A percentile compares a stretch with the other conserved stretches of the same genome.
phyloP scores from a whole-genome alignment of 2,888 invertebrate genomes.

The Germaria angustata region DNA sequence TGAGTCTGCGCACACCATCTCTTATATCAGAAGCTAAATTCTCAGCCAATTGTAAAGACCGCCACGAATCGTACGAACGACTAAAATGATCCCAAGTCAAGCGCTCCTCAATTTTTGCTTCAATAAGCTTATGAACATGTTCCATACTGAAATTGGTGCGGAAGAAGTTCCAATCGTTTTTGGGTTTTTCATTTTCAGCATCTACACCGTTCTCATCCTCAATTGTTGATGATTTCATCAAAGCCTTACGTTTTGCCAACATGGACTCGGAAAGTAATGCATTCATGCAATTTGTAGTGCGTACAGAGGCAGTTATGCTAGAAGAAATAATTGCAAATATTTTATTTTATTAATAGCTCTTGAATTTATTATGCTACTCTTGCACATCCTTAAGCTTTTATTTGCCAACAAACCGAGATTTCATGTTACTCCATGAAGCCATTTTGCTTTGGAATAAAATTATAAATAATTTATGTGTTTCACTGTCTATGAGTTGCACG shows the following conservation, averaged over 20 bases:
- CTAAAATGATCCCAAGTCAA: conserved; percentile 79
- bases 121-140: conserved; percentile 77
- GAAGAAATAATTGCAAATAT: background rate
- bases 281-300: conserved; percentile 79
- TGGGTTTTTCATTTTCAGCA: conserved; percentile 71
- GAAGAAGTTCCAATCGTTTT: conserved; percentile 76
- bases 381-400: background rate
- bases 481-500: conserved; percentile 49
- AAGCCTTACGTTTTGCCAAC: conserved; percentile 73
- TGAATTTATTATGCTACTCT: background rate
- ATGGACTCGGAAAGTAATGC: conserved; percentile 78
- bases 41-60: conserved; percentile 77
- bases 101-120: conserved; percentile 77
- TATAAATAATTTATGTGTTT: conserved; percentile 40
- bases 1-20: conserved; percentile 76
- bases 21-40: conserved; percentile 76
- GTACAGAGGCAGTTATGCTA: conserved; percentile 79
- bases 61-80: conserved; percentile 79
- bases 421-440: conserved; percentile 76
- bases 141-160: conserved; percentile 79
- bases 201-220: conserved; percentile 68
- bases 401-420: conserved; percentile 72
- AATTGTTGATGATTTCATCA: conserved; percentile 66
- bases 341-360: background rate
- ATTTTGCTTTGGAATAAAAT: conserved; percentile 61